Percentiles rank a stretch among this genome's conserved stretches.
Evolutionary conservation across 2,797 vertebrate genomes (phyloP).

Genomic region (Gambelia wislizenii): DNA sequence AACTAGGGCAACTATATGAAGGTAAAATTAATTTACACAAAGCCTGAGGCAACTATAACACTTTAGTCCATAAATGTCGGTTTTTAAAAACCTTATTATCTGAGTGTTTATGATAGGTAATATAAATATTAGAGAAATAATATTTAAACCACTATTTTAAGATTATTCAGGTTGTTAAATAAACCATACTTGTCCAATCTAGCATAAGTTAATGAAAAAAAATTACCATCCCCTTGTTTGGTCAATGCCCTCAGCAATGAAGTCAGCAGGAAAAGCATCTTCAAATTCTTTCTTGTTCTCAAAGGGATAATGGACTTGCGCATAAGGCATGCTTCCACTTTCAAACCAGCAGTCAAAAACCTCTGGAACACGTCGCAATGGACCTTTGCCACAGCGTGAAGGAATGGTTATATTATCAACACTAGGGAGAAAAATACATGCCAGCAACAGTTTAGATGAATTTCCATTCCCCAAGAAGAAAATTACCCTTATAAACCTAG

Average conservation of each 20-base stretch:
- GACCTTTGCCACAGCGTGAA: constrained; percentile 89
- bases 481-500: neutral
- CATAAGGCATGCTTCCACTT: constrained; percentile 98
- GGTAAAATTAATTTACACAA: neutral
- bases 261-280: constrained; percentile 95
- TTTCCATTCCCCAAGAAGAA: neutral
- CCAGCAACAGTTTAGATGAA: constrained; percentile 2
- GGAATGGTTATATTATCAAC: constrained; percentile 89
- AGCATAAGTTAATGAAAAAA: rapidly evolving
- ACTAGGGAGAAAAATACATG: constrained; percentile 71
- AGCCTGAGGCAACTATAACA: neutral
- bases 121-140: neutral
- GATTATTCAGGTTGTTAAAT: neutral
- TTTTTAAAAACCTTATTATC: neutral
- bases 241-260: constrained; percentile 99
- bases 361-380: constrained; percentile 85
- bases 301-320: constrained; percentile 96
- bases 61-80: neutral
- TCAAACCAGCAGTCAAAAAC: constrained; percentile 99
- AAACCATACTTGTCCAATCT: rapidly evolving
- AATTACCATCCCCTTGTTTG: constrained; percentile 96
- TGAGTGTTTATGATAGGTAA: neutral
- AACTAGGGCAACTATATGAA: neutral
- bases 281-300: constrained; percentile 92
- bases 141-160: neutral